Conservation (phyloP, 2,113 vertebrate species). For the Cottus gobio region DNA sequence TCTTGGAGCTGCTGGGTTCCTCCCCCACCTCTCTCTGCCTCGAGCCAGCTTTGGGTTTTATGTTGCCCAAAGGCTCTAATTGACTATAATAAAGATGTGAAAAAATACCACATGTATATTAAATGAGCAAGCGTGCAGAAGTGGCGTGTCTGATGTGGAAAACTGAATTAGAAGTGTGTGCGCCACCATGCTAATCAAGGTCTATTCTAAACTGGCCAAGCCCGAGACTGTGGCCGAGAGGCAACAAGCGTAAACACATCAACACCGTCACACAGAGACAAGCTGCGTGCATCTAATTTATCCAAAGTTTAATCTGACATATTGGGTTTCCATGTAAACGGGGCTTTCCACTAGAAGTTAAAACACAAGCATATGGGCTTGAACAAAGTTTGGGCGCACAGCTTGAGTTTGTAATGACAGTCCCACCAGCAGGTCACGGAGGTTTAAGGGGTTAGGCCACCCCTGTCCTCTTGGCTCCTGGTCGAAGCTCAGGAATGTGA, state of each 20-base stretch:
- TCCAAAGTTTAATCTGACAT: background rate
- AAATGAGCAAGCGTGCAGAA: slow-evolving; percentile 11
- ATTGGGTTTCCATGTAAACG: background rate
- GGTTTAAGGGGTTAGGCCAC: slow-evolving; percentile 47
- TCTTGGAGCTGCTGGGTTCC: slow-evolving; percentile 10
- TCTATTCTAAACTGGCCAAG: slow-evolving; percentile 39
- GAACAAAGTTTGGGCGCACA: slow-evolving; percentile 19
- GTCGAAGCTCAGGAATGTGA: slow-evolving; percentile 63
- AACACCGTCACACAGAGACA: slow-evolving; percentile 8
- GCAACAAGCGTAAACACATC: slow-evolving; percentile 23
- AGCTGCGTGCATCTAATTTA: background rate
- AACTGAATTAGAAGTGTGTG: slow-evolving; percentile 35
- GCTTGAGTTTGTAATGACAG: slow-evolving; percentile 35
- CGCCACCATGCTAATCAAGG: slow-evolving; percentile 18
- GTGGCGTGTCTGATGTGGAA: slow-evolving; percentile 45
- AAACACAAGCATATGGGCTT: background rate
- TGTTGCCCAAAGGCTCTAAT: slow-evolving; percentile 41
- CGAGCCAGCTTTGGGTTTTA: slow-evolving; percentile 12
- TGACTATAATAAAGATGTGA: slow-evolving; percentile 34
- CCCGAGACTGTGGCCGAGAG: slow-evolving; percentile 25
- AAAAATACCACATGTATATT: slow-evolving; percentile 33
- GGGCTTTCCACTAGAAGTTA: background rate
- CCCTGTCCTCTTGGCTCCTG: slow-evolving; percentile 52
- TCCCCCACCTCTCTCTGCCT: slow-evolving; percentile 13
- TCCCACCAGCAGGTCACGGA: slow-evolving; percentile 27